These are phyloP conservation scores for Ochropleura leucogaster DNA, from an alignment of 2,888 invertebrate genomes.

Conservation along the genomic window DNA sequence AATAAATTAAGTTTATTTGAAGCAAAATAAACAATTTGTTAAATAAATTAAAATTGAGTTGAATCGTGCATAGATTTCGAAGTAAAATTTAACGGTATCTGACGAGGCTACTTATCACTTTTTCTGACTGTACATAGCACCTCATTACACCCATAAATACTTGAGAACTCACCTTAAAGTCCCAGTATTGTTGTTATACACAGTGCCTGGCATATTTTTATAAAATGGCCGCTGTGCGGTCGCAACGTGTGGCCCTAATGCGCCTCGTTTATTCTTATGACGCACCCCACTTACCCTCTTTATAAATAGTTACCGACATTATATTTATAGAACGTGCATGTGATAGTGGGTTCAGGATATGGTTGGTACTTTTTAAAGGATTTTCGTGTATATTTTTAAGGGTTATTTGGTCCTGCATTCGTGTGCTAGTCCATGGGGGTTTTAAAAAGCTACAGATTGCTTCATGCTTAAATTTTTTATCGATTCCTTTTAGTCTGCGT, in stretches of 20 bases:
- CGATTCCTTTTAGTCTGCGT: background rate
- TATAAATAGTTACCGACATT: constrained; percentile 68
- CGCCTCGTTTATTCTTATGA: constrained; percentile 72
- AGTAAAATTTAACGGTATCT: too few relatives aligned
- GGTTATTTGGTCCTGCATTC: background rate
- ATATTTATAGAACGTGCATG: constrained; percentile 59
- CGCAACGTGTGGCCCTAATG: constrained; percentile 73
- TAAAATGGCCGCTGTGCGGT: constrained; percentile 64
- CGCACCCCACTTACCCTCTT: constrained; percentile 70
- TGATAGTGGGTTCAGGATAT: constrained; percentile 47
- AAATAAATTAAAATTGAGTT: too few relatives aligned
- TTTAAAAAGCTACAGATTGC: background rate
- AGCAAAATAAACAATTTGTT: too few relatives aligned
- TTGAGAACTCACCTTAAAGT: constrained; percentile 30
- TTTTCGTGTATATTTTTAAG: background rate
- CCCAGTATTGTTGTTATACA: constrained; percentile 45
- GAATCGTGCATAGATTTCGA: too few relatives aligned
- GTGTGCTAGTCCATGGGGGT: background rate
- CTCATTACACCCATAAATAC: constrained; percentile 50
- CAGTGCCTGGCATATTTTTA: constrained; percentile 64
- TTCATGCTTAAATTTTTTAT: too few relatives aligned
- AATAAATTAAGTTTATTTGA: too few relatives aligned
- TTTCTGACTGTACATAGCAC: background rate
- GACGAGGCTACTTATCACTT: background rate
- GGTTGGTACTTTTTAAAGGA: constrained; percentile 31